Evolutionary conservation across 2,888 invertebrate species (phyloP), one percentile per base, ranked within the genome.

Genomic region (Blera fallax): DNA sequence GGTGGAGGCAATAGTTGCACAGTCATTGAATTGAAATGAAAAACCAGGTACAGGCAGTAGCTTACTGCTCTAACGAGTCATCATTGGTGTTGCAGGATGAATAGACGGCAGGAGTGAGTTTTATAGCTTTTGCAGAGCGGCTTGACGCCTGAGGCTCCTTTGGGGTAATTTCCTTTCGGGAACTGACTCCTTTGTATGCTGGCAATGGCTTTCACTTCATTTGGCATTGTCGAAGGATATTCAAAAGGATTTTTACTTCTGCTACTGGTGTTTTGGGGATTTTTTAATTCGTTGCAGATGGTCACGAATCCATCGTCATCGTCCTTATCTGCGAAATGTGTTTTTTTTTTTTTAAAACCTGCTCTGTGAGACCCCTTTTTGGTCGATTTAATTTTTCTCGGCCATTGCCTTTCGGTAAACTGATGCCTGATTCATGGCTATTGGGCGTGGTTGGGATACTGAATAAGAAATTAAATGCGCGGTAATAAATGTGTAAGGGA

Each of bases 211-310:
- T 78, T 52, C 60, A 78, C 43, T 78, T 78, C 69, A 78, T 69
- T 69, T 69, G 43, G 29, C 34, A 34, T 45, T 60, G 48, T 50
- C 60, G 69, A 43, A 52, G 77, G 60, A 54, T 45, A 78, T 69
- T 43, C 60, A 69, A 70, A 69, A 62, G 40, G 60, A 62, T 43
- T 62, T 34, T 5, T 29, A 18, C 8, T 8, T n/a, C 37, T 40
- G 29, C 21, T 21, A 21, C 11, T 3, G 3, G 11, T 10, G 7
- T 69, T 69, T 60, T 43, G 14, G 18, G 10, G 27, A 34, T 8
- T 73, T 27, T 84, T 80, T 58, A 80, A 80, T 84, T 84, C 58
- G 16, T n/a, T 84, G 64, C 70, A 84, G 80, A 84, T 76, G 70
- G 80, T 84, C 84, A 84, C 72, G 80, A 83, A 73, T 48, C 43